These are phyloP conservation scores for Drosophila atripex DNA, from an alignment of 2,888 invertebrate species.

Conservation along the genomic window DNA sequence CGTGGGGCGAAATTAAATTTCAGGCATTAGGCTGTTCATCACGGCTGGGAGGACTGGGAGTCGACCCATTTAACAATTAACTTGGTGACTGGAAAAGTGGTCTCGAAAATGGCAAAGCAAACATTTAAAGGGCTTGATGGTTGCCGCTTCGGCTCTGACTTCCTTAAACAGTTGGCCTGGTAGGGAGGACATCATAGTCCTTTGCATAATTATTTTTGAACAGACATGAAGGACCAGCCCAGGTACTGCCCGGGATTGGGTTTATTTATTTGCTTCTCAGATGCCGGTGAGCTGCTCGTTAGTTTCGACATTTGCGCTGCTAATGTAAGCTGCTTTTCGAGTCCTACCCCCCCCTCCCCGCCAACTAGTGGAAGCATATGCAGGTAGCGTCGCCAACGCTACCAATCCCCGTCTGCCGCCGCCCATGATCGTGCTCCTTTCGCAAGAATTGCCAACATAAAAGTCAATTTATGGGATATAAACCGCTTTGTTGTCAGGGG, in stretches of 20 bases:
- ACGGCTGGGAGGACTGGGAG: neutral
- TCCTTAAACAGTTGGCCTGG: neutral
- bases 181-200: too few species aligned
- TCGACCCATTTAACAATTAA: neutral
- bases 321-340: constrained; percentile 59
- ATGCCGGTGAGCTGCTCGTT: constrained; percentile 26
- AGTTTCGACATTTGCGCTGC: constrained; percentile 18
- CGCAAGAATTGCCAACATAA: constrained; percentile 37
- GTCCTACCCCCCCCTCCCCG: neutral
- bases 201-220: too few species aligned
- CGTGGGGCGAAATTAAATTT: constrained; percentile 57
- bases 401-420: constrained; percentile 10
- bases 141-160: neutral
- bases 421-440: neutral
- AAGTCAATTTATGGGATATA: constrained; percentile 64
- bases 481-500: constrained; percentile 71
- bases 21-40: constrained; percentile 42
- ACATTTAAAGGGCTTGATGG: neutral
- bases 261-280: constrained; percentile 13
- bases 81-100: constrained; percentile 1
- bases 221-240: too few species aligned
- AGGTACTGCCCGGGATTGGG: neutral
- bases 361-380: constrained; percentile 54
- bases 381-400: constrained; percentile 32
- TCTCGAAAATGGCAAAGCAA: too few species aligned